These are phyloP conservation scores for Galerucella nymphaeae DNA, from an alignment of 2,888 invertebrate species.

Conservation along the genomic window DNA sequence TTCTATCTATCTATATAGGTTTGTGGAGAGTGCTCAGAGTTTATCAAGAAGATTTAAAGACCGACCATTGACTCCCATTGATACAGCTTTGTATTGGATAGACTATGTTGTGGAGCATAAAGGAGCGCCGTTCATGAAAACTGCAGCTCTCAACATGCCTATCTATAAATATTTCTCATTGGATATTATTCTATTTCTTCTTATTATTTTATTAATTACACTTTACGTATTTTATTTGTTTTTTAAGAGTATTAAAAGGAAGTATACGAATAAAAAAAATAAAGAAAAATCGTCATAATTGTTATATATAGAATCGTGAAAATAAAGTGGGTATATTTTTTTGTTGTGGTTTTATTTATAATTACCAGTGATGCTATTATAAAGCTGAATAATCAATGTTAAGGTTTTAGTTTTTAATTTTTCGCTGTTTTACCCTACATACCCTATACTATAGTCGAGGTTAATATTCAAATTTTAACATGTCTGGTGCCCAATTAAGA, in stretches of 20 bases:
- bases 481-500: no score
- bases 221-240: constrained; percentile 17
- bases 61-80: constrained; percentile 69
- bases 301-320: background rate
- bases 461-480: no score
- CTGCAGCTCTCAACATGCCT: constrained; percentile 69
- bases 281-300: background rate
- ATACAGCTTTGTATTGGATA: constrained; percentile 74
- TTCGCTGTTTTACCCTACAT: no score
- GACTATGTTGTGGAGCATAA: constrained; percentile 72
- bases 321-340: background rate
- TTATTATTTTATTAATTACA: constrained; percentile 38
- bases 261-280: background rate
- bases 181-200: constrained; percentile 67
- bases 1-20: constrained; percentile 56
- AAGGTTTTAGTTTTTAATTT: no score
- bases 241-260: constrained; percentile 3
- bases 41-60: constrained; percentile 67
- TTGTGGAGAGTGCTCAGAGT: constrained; percentile 61
- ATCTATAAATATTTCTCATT: constrained; percentile 67
- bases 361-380: no score
- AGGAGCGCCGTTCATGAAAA: constrained; percentile 68
- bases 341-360: background rate
- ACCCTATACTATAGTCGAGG: no score
- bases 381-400: no score